A percentile compares a stretch with the other conserved stretches of the same genome.
Conservation (phyloP, 53 echinoderm and acorn worm genomes). For the Zoroaster sp. region DNA sequence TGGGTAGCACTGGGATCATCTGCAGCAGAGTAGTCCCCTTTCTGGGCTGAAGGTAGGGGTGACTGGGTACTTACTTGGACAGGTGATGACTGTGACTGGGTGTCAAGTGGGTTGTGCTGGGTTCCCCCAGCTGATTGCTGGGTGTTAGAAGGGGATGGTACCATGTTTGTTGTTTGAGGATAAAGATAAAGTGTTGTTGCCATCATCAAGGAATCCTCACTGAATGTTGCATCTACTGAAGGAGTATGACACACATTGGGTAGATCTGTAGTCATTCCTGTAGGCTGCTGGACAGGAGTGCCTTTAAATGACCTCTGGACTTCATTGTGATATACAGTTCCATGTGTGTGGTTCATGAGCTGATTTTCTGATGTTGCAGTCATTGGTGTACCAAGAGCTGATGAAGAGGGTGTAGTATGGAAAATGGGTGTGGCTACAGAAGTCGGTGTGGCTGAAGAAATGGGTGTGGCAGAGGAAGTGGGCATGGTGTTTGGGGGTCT, state of each 20-base stretch:
- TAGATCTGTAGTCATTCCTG: not conserved
- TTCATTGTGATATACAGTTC: not conserved
- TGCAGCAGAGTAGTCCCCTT: not conserved
- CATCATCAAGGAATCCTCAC: not conserved
- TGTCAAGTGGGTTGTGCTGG: not conserved
- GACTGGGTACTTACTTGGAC: not conserved
- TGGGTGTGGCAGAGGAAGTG: not conserved
- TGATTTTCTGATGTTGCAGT: no score
- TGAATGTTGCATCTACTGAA: not conserved
- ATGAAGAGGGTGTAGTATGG: not conserved
- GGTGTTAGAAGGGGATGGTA: not conserved
- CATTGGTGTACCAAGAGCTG: no score
- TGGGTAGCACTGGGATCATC: not conserved
- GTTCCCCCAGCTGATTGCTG: not conserved
- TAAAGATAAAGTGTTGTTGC: not conserved
- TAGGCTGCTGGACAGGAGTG: not conserved
- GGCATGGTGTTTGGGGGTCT: no score
- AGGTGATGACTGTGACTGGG: not conserved
- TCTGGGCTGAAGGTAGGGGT: not conserved
- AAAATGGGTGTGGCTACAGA: no score
- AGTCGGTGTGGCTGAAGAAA: not conserved
- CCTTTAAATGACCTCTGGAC: not conserved
- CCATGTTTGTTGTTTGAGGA: not conserved
- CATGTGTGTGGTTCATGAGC: no score
- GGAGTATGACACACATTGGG: not conserved